Base-by-base conservation (phyloP, 2,797 vertebrate species). In the Melanogrammus aeglefinus region DNA sequence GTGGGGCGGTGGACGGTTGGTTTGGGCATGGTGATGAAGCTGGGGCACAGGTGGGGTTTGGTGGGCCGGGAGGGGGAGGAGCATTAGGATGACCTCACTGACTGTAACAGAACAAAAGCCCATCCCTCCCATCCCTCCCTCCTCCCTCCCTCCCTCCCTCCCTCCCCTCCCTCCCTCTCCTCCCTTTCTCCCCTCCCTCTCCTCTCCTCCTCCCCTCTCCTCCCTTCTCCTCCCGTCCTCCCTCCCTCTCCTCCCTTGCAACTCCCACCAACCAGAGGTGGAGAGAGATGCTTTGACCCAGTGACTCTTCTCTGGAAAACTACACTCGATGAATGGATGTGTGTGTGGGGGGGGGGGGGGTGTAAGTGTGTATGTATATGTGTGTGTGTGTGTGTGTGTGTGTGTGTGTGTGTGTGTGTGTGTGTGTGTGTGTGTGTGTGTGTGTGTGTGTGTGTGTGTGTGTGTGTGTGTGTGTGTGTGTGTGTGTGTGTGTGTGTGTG, bases 41-140 rank as follows among this genome's bases (percentile, higher is more conserved):
- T 6, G 73, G 63, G 38, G 63, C 18, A 18, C 1, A 14, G 12
- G 69, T 39, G 36, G 78, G 21, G 72, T 57, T 6, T n/a, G 44
- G 33, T 8, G 12, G 57, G 63, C n/a, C 35, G 24, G n/a, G 69
- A 41, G 36, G 78, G 21, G 51, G 35, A 24, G 6, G 12, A 36
- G 63, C 29, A 31, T 31, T 75, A 79, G 75, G 80, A 81, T 92
- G 89, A 92, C 86, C 88, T 92, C 90, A 92, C 79, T 86, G 81
- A 81, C 82, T 78, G 86, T 80, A 85, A 77, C 80, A 21, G 78
- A 24, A 2, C 8, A 10, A 24, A 66, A 24, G 51, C 51, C 47
- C 72, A 57, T 6, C 0, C 73, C n/a, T 72, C 79, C 81, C 27
- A 76, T 79, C 76, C 36, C 47, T 24, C 72, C 29, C 2, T 2